Conservation (phyloP, 2,113 vertebrate genomes). For the Falcunculus frontatus region DNA sequence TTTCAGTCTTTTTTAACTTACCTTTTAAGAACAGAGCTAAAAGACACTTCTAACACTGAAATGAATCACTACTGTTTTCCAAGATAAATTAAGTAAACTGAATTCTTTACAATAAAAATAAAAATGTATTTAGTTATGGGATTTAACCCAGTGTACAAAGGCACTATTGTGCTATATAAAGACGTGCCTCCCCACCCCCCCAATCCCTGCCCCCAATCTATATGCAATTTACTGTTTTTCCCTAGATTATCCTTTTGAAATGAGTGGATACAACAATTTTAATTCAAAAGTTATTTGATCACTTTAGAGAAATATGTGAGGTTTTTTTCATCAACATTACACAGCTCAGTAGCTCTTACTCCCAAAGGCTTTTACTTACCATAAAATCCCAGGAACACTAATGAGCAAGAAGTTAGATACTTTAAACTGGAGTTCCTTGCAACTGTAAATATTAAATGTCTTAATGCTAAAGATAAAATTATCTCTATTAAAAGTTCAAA, state of each 20-base stretch:
- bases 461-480: neutral
- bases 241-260: neutral
- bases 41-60: neutral
- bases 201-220: too few species aligned
- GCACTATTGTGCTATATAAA: neutral
- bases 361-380: neutral
- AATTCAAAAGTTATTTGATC: neutral
- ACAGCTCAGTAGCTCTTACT: neutral
- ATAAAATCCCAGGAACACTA: neutral
- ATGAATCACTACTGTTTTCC: neutral
- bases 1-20: neutral
- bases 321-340: neutral
- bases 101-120: neutral
- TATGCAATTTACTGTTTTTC: neutral
- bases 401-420: neutral
- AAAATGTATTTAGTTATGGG: neutral
- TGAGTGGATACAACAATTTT: neutral
- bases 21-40: neutral
- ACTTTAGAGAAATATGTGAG: neutral
- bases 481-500: neutral
- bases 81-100: neutral
- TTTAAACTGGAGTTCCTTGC: neutral
- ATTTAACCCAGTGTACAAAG: neutral
- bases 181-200: rapidly evolving
- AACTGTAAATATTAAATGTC: neutral